Evolutionary conservation across 2,888 invertebrate species (phyloP), one percentile per base, ranked within the genome.

Genomic region (Macrosiphum euphorbiae): DNA sequence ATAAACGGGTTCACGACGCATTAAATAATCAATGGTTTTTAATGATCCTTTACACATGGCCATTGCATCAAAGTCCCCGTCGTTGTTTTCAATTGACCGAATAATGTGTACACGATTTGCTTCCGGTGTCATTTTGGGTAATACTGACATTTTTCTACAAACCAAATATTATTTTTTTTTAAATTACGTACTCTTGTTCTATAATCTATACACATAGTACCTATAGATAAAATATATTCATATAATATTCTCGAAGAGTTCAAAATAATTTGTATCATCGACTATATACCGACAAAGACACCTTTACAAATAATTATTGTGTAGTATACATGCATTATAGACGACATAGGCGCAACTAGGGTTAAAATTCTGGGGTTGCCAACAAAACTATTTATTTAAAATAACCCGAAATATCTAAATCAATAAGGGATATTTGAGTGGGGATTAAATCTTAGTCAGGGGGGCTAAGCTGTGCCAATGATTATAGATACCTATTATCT

Each of bases 1-100:
- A 28, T 93, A 93, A 55, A 93, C 90, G 35, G 93, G 93, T 35
- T 93, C 93, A 16, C 93, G 85, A 13, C 93, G 88, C 93, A 93
- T 93, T 44, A 93, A 26, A 41, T 90, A 93, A 61, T 93, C 90
- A 28, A 93, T 93, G 0, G 16, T 50, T 89, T 90, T 93, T 26
- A 93, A 47, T 28, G 89, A 88, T 41, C 93, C 93, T 90, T 93
- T 93, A 16, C 78, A 89, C 93, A 93, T 90, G 0, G 85, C 90
- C 26, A 89, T 58, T 3, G 93, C 89, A 35, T 90, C 58, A 10
- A 93, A 93, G 8, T 93, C 90, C 26, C 84, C 84, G 16, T 88
- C 92, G 35, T 85, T 85, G 61, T 90, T 93, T 90, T 93, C 93
- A n/a, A 93, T 47, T 13, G 85, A n/a, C 10, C 93, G 93, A 89